These are phyloP conservation scores for Malacosoma neustria DNA, from an alignment of 2,888 invertebrate genomes.

Conservation along the genomic window DNA sequence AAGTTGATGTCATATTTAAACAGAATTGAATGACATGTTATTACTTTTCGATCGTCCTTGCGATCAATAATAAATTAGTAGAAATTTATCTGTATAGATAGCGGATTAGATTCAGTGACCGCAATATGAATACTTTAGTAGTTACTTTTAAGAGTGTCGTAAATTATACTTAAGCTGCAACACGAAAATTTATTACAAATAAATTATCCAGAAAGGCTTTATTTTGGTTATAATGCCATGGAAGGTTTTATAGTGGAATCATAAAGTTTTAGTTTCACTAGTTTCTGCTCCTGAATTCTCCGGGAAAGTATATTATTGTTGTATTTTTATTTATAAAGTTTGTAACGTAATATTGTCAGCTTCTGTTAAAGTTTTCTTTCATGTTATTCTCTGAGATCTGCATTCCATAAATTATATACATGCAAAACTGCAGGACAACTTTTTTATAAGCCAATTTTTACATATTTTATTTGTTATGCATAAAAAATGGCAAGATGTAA, in stretches of 20 bases:
- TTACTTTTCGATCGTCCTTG: constrained; percentile 5
- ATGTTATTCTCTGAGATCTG: too few relatives aligned
- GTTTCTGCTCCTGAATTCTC: too few relatives aligned
- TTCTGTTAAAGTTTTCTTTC: too few relatives aligned
- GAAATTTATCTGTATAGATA: constrained; percentile 18
- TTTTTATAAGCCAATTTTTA: too few relatives aligned
- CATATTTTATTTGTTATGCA: too few relatives aligned
- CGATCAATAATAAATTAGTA: constrained; percentile 11
- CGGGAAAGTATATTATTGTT: too few relatives aligned
- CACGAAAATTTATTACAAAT: background rate
- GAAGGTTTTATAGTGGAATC: background rate
- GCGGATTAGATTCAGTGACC: constrained; percentile 13
- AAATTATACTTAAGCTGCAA: constrained; percentile 1
- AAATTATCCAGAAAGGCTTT: background rate
- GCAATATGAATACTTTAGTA: constrained; percentile 16
- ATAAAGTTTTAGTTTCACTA: background rate
- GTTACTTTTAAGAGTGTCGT: constrained; percentile 4
- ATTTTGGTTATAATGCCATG: background rate
- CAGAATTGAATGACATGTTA: background rate
- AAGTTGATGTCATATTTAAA: too few relatives aligned
- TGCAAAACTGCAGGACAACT: too few relatives aligned
- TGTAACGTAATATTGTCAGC: too few relatives aligned
- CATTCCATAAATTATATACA: too few relatives aligned
- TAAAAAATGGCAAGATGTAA: too few relatives aligned
- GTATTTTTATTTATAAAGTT: too few relatives aligned